These are phyloP conservation scores for Botia kubotai DNA, from an alignment of 2,797 vertebrate species.

Conservation along the genomic window DNA sequence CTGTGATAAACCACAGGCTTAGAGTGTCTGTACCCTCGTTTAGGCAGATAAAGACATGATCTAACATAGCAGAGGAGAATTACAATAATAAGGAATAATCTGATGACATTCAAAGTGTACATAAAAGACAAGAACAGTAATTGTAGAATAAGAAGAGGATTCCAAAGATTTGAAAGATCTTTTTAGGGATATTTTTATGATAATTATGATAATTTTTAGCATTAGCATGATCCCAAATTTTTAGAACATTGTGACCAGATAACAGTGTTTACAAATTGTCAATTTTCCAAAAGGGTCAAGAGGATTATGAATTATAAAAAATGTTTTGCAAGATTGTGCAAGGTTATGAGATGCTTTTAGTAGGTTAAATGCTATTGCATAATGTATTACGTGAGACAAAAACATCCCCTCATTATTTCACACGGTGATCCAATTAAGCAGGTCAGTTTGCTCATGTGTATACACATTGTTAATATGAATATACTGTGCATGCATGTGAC, in stretches of 20 bases:
- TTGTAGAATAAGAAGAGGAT: background rate
- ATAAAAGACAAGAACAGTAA: background rate
- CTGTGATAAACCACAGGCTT: background rate
- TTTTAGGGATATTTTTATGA: background rate
- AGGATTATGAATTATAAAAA: conserved; percentile 3
- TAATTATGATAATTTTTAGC: background rate
- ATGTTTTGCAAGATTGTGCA: conserved; percentile 35
- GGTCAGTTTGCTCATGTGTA: background rate
- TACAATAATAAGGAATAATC: too few species aligned
- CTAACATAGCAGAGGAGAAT: too few species aligned
- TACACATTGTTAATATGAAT: background rate
- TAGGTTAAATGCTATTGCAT: conserved; percentile 53
- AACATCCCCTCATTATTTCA: conserved; percentile 45
- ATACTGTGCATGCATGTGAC: background rate
- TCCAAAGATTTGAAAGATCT: background rate
- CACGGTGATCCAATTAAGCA: conserved; percentile 63
- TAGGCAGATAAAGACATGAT: background rate
- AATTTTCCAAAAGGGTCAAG: conserved; percentile 10
- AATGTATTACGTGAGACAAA: conserved; percentile 15
- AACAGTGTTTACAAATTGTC: background rate
- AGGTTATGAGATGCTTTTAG: conserved; percentile 55
- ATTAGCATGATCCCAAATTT: background rate
- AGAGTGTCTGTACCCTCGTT: background rate
- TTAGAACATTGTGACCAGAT: background rate
- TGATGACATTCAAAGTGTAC: background rate